Evolutionary conservation across 30 jellyfish, hydroid and myxozoan genomes (phyloP).

Genomic region (Aurelia aurita complex sp. Pacific): DNA sequence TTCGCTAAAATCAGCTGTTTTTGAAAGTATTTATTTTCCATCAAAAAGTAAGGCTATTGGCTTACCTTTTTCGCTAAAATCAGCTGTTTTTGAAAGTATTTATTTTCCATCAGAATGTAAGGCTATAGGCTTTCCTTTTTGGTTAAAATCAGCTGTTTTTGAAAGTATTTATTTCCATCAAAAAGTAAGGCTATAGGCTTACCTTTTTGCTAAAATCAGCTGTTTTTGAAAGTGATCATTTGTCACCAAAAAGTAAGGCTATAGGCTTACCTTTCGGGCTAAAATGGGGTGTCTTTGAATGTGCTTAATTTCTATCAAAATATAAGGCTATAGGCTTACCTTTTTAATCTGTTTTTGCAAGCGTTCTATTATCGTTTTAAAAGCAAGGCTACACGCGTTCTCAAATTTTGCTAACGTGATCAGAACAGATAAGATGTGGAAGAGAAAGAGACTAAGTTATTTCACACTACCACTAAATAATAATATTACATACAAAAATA

Average conservation of each 20-base stretch:
- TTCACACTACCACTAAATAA: too few relatives aligned
- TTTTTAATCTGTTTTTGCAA: neutral
- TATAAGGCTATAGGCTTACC: neutral
- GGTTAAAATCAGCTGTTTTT: neutral
- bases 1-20: neutral
- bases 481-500: too few relatives aligned
- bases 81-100: neutral
- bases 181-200: neutral
- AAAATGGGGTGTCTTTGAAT: neutral
- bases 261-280: neutral
- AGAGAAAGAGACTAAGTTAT: too few relatives aligned
- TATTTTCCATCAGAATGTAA: neutral
- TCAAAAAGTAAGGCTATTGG: neutral
- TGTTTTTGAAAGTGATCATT: neutral
- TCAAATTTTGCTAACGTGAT: too few relatives aligned
- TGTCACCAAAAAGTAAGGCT: neutral
- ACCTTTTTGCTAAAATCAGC: neutral
- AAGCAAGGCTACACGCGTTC: too few relatives aligned
- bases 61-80: neutral
- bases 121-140: slow-evolving; percentile 7
- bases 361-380: neutral
- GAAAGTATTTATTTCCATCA: neutral
- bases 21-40: neutral
- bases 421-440: too few relatives aligned
- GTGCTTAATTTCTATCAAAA: neutral